Evolutionary conservation across 1,140 invertebrate genomes (phyloP).

Genomic region (Heliothis virescens): DNA sequence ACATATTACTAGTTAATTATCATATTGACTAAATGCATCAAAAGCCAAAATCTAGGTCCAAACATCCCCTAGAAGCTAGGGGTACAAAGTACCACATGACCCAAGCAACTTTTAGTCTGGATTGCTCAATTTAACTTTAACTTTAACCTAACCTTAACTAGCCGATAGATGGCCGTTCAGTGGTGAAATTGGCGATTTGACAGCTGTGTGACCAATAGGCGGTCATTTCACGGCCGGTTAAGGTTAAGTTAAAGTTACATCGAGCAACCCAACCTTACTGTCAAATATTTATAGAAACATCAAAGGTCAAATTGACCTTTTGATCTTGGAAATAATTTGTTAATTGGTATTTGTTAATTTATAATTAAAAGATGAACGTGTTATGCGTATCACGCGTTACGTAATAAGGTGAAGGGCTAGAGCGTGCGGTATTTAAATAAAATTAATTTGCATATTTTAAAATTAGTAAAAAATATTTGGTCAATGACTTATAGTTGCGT

Average conservation of each 20-base stretch:
- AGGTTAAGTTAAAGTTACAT: too few species aligned
- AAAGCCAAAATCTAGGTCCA: too few species aligned
- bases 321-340: conserved; percentile 26
- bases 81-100: not conserved
- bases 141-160: too few species aligned
- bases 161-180: too few species aligned
- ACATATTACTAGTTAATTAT: too few species aligned
- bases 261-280: conserved; percentile 2
- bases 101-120: not conserved
- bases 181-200: too few species aligned
- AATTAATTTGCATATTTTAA: not conserved
- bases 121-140: too few species aligned
- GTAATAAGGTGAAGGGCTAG: not conserved
- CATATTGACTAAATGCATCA: too few species aligned
- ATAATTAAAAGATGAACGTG: conserved; percentile 19
- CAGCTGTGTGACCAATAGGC: too few species aligned
- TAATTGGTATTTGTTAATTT: conserved; percentile 27
- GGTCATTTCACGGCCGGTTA: too few species aligned
- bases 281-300: conserved; percentile 31
- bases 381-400: conserved; percentile 1
- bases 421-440: not conserved
- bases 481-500: too few species aligned
- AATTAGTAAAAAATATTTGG: not conserved
- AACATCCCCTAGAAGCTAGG: too few species aligned
- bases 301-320: conserved; percentile 5